Evolutionary conservation across 2,113 vertebrate species (phyloP).

Genomic region (Megaceryle torquata): DNA sequence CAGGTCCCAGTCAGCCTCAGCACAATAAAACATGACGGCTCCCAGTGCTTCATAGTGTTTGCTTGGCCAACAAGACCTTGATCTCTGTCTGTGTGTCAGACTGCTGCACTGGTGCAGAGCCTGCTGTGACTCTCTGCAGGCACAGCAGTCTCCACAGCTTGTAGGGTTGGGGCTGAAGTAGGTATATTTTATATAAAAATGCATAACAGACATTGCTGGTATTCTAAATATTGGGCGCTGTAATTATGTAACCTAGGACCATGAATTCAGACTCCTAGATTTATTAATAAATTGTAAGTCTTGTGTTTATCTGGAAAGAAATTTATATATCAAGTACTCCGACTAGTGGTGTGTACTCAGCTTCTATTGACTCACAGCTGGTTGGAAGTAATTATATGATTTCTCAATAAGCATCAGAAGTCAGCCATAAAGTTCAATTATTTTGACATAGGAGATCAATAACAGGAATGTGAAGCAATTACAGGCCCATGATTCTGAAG

Average conservation of each 20-base stretch:
- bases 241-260: neutral
- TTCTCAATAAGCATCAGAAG: conserved; percentile 58
- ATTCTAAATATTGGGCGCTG: neutral
- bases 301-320: neutral
- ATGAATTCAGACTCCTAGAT: neutral
- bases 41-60: neutral
- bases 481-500: conserved; percentile 15
- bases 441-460: conserved; percentile 59
- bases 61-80: neutral
- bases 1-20: neutral
- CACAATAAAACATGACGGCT: neutral
- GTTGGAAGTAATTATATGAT: conserved; percentile 54
- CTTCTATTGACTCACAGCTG: conserved; percentile 6
- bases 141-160: neutral
- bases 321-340: neutral
- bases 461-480: conserved; percentile 49
- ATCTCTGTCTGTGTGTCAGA: neutral
- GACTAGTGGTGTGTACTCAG: neutral
- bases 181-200: neutral
- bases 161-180: neutral
- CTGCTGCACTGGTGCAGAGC: neutral
- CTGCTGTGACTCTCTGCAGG: neutral
- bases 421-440: conserved; percentile 55
- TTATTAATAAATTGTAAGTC: neutral
- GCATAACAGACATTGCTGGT: neutral